Evolutionary conservation across 2,888 invertebrate species (phyloP).

Genomic region (Heliconius aoede): DNA sequence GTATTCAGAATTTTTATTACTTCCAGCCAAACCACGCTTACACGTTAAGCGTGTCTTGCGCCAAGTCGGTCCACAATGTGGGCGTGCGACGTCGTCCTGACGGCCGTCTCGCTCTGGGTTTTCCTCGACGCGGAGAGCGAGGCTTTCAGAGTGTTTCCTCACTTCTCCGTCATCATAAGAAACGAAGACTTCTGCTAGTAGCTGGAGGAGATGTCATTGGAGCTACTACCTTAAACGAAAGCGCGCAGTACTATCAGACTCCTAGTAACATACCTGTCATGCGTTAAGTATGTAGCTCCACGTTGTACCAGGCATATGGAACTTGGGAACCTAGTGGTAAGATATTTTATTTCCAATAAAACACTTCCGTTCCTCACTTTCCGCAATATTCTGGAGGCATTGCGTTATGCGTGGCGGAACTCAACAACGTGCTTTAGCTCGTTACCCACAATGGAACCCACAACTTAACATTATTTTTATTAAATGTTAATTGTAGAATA

Average conservation of each 20-base stretch:
- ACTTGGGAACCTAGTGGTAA: no score
- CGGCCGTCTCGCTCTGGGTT: conserved; percentile 82
- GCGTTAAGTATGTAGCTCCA: background rate
- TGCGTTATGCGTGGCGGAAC: no score
- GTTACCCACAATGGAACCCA: no score
- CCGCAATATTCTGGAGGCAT: no score
- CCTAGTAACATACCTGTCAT: conserved; percentile 55
- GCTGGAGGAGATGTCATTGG: conserved; percentile 78
- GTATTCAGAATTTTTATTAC: background rate
- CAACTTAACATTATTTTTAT: no score
- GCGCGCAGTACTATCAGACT: conserved; percentile 74
- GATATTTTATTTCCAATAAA: no score
- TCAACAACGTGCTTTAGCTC: no score
- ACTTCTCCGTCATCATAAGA: conserved; percentile 82
- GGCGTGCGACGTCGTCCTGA: conserved; percentile 81
- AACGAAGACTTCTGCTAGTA: conserved; percentile 80
- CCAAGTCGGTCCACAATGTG: conserved; percentile 81
- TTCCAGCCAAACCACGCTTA: conserved; percentile 76
- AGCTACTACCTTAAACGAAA: conserved; percentile 77
- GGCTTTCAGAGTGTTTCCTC: conserved; percentile 79
- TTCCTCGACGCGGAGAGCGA: conserved; percentile 78
- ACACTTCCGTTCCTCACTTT: no score
- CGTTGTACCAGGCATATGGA: no score
- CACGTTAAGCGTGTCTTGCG: conserved; percentile 82
- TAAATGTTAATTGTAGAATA: no score